Evolutionary conservation across 2,797 vertebrate species (phyloP).

Genomic region (Crocidura indochinensis): DNA sequence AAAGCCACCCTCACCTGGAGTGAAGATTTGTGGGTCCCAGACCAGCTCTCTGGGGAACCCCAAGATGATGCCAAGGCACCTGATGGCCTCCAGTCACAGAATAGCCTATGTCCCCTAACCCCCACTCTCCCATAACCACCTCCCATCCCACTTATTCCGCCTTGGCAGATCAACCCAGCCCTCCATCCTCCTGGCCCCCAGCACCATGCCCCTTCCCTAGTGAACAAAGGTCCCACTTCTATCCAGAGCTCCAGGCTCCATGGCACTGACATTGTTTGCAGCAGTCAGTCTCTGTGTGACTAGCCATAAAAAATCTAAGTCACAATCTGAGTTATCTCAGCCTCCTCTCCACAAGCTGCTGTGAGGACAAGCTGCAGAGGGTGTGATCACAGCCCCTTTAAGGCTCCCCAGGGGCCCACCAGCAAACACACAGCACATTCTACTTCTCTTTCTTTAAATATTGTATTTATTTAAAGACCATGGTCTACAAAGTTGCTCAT

Average conservation of each 20-base stretch:
- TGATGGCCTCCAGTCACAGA: not conserved
- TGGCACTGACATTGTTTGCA: not conserved
- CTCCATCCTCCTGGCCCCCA: not conserved
- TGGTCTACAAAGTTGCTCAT: too few relatives aligned
- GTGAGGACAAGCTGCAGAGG: too few relatives aligned
- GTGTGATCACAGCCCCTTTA: too few relatives aligned
- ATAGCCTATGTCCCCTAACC: too few relatives aligned
- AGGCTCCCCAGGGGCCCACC: conserved; percentile 50
- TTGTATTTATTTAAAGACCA: too few relatives aligned
- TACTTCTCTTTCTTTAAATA: too few relatives aligned
- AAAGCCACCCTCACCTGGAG: not conserved
- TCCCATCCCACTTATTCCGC: not conserved
- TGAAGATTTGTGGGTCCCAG: not conserved
- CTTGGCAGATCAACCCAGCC: not conserved
- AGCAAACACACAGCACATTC: not conserved
- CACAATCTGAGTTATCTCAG: too few relatives aligned
- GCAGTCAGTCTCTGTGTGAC: too few relatives aligned
- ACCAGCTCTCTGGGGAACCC: not conserved
- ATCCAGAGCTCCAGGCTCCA: not conserved
- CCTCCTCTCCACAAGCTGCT: too few relatives aligned
- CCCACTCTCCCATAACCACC: too few relatives aligned
- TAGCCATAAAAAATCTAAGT: too few relatives aligned
- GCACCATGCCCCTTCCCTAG: not conserved
- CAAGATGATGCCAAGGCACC: too few relatives aligned
- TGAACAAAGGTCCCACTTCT: not conserved